A percentile compares a stretch with the other conserved stretches of the same genome.
These are phyloP conservation scores for Sciurus niger DNA, from an alignment of 2,113 vertebrate species.

Conservation along the genomic window DNA sequence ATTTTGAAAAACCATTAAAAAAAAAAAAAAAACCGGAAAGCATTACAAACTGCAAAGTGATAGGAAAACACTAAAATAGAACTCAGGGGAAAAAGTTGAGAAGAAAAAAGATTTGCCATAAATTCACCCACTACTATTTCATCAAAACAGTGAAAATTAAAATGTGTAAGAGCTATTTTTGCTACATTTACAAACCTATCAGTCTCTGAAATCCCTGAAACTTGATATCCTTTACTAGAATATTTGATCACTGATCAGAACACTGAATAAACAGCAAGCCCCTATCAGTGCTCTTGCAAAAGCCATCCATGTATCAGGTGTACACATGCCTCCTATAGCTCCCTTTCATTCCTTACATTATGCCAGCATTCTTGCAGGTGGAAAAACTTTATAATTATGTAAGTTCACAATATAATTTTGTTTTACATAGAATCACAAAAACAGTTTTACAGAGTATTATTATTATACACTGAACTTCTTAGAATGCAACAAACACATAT, in stretches of 20 bases:
- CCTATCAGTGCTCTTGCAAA: not conserved
- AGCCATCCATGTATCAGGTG: no score
- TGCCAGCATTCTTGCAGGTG: not conserved
- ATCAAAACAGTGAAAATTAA: slow-evolving; percentile 27
- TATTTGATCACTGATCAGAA: slow-evolving; percentile 4
- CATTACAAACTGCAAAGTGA: not conserved
- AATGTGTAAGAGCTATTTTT: not conserved
- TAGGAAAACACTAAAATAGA: not conserved
- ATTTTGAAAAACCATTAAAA: not conserved
- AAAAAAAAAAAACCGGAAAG: not conserved
- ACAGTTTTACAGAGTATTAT: not conserved
- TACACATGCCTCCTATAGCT: not conserved
- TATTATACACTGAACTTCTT: not conserved
- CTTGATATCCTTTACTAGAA: not conserved
- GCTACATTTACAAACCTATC: not conserved
- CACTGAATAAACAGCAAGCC: not conserved
- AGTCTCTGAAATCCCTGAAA: not conserved
- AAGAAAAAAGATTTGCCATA: not conserved
- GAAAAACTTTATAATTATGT: not conserved
- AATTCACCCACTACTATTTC: not conserved
- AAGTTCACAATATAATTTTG: not conserved
- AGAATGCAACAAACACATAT: not conserved
- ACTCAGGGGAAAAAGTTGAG: not conserved
- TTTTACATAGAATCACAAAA: not conserved
- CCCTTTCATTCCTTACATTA: no score